phyloP scores from a whole-genome alignment of 2,888 invertebrate genomes.

The Dysmachus trigonus region DNA sequence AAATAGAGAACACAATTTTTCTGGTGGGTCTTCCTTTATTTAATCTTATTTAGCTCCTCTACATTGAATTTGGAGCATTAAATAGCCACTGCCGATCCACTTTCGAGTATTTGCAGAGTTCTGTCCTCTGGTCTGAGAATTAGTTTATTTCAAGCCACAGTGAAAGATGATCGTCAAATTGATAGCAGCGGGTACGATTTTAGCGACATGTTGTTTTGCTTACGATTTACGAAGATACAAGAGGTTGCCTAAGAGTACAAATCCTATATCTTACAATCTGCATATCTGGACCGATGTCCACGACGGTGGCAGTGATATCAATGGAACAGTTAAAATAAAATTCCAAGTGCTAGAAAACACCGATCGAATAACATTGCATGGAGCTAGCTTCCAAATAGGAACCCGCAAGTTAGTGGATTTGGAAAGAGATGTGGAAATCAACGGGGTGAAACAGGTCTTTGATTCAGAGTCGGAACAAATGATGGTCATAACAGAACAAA shows the following conservation, averaged over 20 bases:
- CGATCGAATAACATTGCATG: not conserved
- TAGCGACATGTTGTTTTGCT: not conserved
- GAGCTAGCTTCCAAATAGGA: not conserved
- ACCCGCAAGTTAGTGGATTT: not conserved
- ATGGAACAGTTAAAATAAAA: not conserved
- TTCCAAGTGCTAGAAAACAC: not conserved
- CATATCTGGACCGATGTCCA: not conserved
- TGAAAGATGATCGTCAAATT: not conserved
- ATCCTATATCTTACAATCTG: not conserved
- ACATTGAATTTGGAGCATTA: not conserved
- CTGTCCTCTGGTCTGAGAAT: not conserved
- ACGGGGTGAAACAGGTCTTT: not conserved
- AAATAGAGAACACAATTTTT: too few species aligned
- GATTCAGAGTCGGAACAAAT: not conserved
- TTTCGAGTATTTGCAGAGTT: too few species aligned
- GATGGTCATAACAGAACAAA: not conserved
- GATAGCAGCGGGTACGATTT: not conserved
- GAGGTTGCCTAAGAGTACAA: slow-evolving; percentile 66
- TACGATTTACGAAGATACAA: not conserved
- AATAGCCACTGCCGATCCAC: not conserved
- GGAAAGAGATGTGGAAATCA: not conserved
- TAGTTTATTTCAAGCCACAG: not conserved
- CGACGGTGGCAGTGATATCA: not conserved
- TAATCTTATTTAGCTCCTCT: not conserved
- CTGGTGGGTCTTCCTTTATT: not conserved